phyloP scores from a whole-genome alignment of 2,797 vertebrate genomes.

The Trichosurus vulpecula region DNA sequence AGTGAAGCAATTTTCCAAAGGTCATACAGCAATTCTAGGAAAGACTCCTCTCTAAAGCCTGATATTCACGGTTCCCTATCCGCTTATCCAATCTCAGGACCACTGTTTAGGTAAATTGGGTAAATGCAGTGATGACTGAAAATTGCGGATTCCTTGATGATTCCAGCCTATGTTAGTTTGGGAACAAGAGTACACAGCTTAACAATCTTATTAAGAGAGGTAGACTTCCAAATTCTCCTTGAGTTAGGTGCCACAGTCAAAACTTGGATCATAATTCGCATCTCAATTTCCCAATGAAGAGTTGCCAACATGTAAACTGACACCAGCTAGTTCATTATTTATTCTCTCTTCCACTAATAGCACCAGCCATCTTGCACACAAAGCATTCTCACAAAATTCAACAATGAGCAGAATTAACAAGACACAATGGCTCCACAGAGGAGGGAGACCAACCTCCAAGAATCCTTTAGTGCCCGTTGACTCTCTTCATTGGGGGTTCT shows the following conservation, averaged over 20 bases:
- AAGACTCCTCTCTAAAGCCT: background rate
- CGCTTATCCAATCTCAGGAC: background rate
- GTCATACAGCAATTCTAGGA: background rate
- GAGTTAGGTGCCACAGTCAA: constrained; percentile 31
- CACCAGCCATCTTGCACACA: constrained; percentile 36
- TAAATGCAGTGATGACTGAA: background rate
- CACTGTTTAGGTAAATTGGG: constrained; percentile 17
- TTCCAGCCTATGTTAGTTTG: background rate
- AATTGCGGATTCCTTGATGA: constrained; percentile 18
- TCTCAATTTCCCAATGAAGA: constrained; percentile 71
- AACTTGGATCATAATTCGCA: constrained; percentile 58
- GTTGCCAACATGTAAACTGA: constrained; percentile 70
- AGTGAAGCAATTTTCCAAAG: constrained; percentile 32
- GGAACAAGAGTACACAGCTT: constrained; percentile 19
- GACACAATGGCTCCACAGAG: background rate
- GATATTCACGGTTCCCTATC: background rate
- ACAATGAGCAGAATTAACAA: constrained; percentile 47
- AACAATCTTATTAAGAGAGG: background rate
- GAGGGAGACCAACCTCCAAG: constrained; percentile 53
- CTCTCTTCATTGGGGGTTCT: constrained; percentile 45
- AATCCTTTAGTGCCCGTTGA: constrained; percentile 15
- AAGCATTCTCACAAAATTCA: constrained; percentile 51
- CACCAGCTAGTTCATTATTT: constrained; percentile 36
- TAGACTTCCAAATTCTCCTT: constrained; percentile 26
- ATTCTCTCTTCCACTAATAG: constrained; percentile 51